Conservation (phyloP, 1,140 invertebrate species). For the Atopsyche davidsoni region DNA sequence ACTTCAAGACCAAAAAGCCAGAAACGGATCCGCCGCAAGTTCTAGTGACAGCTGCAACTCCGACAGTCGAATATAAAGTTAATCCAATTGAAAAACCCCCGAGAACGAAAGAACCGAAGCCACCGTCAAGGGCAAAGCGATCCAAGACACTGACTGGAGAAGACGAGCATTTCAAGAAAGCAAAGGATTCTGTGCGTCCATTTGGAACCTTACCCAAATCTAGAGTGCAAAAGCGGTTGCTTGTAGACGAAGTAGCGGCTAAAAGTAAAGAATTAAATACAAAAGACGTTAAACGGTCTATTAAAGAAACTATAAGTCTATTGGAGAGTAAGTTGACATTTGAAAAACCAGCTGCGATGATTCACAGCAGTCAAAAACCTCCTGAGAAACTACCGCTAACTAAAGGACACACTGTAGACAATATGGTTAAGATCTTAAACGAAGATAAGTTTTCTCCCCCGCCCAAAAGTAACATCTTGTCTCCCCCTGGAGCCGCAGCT, state of each 20-base stretch:
- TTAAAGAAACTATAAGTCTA: constrained; percentile 42
- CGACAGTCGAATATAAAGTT: constrained; percentile 37
- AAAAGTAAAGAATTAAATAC: constrained; percentile 34
- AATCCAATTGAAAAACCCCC: constrained; percentile 49
- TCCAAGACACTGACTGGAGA: constrained; percentile 16
- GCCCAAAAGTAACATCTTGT: constrained; percentile 57
- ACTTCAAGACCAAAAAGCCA: constrained; percentile 47
- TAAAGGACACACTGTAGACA: constrained; percentile 57
- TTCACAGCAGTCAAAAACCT: constrained; percentile 61
- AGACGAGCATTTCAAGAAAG: constrained; percentile 17
- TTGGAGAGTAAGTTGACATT: constrained; percentile 45
- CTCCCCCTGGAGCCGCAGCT: constrained; percentile 51
- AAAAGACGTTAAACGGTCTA: constrained; percentile 40
- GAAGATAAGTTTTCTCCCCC: constrained; percentile 59
- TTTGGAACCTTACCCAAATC: constrained; percentile 36
- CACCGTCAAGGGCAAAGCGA: constrained; percentile 36
- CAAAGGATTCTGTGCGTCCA: constrained; percentile 2
- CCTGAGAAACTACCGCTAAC: constrained; percentile 57
- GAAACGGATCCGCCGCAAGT: constrained; percentile 2
- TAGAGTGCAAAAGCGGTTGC: constrained; percentile 38
- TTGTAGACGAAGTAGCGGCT: constrained; percentile 41
- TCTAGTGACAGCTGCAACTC: not conserved
- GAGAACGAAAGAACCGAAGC: constrained; percentile 39
- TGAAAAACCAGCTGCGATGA: constrained; percentile 51
- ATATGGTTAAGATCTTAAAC: constrained; percentile 57